Percentiles rank a stretch among this genome's conserved stretches.
phyloP scores from a whole-genome alignment of 2,888 invertebrate species.

The Pseudolycoriella hygida region DNA sequence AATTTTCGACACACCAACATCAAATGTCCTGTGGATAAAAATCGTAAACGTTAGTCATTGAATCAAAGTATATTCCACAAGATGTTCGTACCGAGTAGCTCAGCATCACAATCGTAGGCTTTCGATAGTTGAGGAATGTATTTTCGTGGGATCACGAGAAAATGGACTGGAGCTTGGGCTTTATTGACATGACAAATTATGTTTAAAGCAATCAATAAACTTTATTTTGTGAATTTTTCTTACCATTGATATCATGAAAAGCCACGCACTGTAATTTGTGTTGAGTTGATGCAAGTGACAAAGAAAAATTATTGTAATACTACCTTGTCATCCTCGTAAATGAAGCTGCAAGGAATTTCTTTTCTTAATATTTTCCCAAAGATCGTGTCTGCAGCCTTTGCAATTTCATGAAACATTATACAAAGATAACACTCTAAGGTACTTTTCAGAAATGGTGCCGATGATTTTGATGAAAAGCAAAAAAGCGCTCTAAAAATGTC shows the following conservation, averaged over 20 bases:
- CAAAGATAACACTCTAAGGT: no score
- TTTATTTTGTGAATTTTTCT: no score
- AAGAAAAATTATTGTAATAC: no score
- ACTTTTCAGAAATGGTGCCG: no score
- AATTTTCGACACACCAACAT: constrained; percentile 66
- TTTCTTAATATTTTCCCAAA: constrained; percentile 89
- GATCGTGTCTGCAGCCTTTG: constrained; percentile 71
- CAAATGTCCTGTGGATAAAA: constrained; percentile 72
- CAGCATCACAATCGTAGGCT: constrained; percentile 56
- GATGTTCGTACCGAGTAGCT: constrained; percentile 33
- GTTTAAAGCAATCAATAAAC: no score
- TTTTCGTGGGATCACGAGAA: constrained; percentile 86
- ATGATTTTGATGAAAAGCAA: no score
- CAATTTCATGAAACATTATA: constrained; percentile 60
- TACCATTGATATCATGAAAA: constrained; percentile 63
- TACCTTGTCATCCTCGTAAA: constrained; percentile 88
- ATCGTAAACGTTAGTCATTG: no score
- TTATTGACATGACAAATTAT: no score
- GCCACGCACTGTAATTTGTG: constrained; percentile 67
- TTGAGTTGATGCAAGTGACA: no score
- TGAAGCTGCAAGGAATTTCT: constrained; percentile 84
- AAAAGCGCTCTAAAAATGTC: no score
- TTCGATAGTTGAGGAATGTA: constrained; percentile 66
- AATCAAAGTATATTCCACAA: no score
- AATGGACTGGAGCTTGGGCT: constrained; percentile 89